Conservation (phyloP, 1,140 invertebrate genomes). For the Atta texana region DNA sequence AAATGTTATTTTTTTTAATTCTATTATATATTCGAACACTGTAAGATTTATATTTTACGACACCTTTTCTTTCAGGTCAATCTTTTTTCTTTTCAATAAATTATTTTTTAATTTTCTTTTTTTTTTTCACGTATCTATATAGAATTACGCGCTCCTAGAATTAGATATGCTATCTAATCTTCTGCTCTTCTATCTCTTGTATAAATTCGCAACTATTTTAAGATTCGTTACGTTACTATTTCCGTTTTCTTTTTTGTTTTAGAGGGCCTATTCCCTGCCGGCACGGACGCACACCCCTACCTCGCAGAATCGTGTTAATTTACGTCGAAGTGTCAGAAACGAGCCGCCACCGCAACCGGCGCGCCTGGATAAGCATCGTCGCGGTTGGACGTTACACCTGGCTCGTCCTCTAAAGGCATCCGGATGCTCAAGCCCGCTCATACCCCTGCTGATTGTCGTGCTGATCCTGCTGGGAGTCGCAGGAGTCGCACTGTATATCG, state of each 20-base stretch:
- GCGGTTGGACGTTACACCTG: conserved; percentile 84
- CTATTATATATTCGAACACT: neutral
- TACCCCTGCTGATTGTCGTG: conserved; percentile 79
- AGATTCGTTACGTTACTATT: conserved; percentile 12
- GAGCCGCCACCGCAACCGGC: conserved; percentile 84
- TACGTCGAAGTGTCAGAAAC: conserved; percentile 82
- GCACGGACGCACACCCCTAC: conserved; percentile 82
- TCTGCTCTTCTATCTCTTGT: neutral
- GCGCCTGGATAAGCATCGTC: conserved; percentile 81
- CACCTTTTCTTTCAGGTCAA: neutral
- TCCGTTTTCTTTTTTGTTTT: conserved; percentile 69
- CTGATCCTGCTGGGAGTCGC: conserved; percentile 82
- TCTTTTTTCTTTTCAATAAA: neutral
- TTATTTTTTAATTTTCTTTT: neutral
- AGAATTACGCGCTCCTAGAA: neutral
- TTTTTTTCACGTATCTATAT: neutral
- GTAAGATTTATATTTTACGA: neutral
- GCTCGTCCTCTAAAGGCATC: conserved; percentile 78
- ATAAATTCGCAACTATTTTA: neutral
- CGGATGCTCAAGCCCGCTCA: conserved; percentile 80
- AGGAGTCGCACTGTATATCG: conserved; percentile 82
- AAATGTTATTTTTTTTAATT: neutral
- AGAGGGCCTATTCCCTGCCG: conserved; percentile 84
- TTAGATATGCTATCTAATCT: neutral
- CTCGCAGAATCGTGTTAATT: conserved; percentile 83